Conservation (phyloP, 2,113 vertebrate genomes). For the Rana temporaria region DNA sequence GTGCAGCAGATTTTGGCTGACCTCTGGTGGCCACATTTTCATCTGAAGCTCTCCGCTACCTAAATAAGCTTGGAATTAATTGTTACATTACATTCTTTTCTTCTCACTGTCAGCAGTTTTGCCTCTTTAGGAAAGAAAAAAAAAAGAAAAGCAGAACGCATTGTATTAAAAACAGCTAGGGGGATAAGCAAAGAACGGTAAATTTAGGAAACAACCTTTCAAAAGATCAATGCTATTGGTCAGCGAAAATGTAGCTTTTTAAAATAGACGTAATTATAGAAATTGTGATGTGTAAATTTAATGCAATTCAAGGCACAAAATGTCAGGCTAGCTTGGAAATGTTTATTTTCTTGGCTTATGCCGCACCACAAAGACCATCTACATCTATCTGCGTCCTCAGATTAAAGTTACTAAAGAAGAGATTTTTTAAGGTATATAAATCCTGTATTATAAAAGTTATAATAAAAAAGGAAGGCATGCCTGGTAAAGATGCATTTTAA, state of each 20-base stretch:
- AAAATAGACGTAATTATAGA: slow-evolving; percentile 2
- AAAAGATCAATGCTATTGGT: not conserved
- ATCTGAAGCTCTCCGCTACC: slow-evolving; percentile 57
- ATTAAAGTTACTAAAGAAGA: too few relatives aligned
- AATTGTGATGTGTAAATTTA: not conserved
- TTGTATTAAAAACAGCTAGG: slow-evolving; percentile 15
- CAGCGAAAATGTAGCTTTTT: not conserved
- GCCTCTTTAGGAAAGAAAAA: slow-evolving; percentile 22
- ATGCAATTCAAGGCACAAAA: not conserved
- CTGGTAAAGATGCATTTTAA: too few relatives aligned
- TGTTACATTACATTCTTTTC: slow-evolving; percentile 48
- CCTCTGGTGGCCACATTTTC: slow-evolving; percentile 80
- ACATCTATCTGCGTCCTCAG: too few relatives aligned
- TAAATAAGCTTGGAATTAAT: slow-evolving; percentile 45
- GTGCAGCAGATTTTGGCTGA: slow-evolving; percentile 78
- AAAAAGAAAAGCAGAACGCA: slow-evolving; percentile 4
- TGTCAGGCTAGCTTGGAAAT: too few relatives aligned
- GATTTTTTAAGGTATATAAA: too few relatives aligned
- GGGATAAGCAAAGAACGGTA: not conserved
- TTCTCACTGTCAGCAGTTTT: slow-evolving; percentile 40
- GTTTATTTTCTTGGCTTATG: too few relatives aligned
- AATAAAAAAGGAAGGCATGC: too few relatives aligned
- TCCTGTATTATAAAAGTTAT: too few relatives aligned
- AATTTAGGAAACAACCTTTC: not conserved
- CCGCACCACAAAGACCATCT: too few relatives aligned